Conservation (phyloP, 2,888 invertebrate genomes). For the Pseudanteris insignis region DNA sequence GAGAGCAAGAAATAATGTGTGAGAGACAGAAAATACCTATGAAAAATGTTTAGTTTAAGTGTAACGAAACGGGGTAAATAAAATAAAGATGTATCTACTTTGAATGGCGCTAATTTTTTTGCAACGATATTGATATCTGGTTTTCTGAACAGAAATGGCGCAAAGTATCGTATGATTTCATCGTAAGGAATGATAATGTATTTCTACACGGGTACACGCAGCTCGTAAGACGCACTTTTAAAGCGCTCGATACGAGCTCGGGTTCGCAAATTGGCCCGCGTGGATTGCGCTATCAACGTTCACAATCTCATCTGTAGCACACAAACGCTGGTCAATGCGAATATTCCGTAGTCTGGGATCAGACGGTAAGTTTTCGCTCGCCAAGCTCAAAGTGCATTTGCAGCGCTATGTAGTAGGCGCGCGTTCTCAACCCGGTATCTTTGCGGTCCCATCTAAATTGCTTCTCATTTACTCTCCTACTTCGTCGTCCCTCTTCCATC, state of each 20-base stretch:
- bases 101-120: no score
- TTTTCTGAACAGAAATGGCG: no score
- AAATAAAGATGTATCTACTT: no score
- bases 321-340: conserved; percentile 46
- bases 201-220: no score
- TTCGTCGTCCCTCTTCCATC: conserved; percentile 22
- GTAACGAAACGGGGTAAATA: no score
- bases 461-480: conserved; percentile 48
- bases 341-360: conserved; percentile 26
- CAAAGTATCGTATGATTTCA: no score
- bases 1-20: no score
- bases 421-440: conserved; percentile 41
- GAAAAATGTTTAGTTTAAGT: no score
- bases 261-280: conserved; percentile 46
- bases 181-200: no score
- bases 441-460: conserved; percentile 50
- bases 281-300: conserved; percentile 41
- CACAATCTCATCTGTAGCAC: conserved; percentile 47
- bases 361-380: no score
- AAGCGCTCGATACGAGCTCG: conserved; percentile 16
- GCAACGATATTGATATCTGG: no score
- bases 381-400: conserved; percentile 24
- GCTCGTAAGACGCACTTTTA: conserved; percentile 32
- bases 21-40: no score
- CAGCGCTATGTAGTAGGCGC: conserved; percentile 23